phyloP scores from a whole-genome alignment of 2,113 vertebrate genomes.

The Campylomormyrus numenius region DNA sequence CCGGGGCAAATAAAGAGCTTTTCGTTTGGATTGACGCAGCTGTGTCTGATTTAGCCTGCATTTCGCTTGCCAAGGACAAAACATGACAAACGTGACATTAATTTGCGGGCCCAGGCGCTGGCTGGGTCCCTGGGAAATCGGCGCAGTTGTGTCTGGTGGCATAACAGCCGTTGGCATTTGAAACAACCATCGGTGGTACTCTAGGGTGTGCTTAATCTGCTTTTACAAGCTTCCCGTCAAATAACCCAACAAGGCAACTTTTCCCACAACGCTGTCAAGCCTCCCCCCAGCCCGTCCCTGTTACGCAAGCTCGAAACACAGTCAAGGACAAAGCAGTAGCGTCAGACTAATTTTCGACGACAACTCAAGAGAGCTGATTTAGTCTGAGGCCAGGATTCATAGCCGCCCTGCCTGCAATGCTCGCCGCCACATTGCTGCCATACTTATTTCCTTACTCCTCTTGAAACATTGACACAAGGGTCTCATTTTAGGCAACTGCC shows the following conservation, averaged over 20 bases:
- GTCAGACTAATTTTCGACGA: conserved; percentile 16
- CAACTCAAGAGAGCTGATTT: conserved; percentile 10
- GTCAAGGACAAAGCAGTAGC: conserved; percentile 18
- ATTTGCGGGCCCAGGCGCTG: not conserved
- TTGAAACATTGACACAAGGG: conserved; percentile 30
- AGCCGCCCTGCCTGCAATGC: not conserved
- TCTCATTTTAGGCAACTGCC: conserved; percentile 23
- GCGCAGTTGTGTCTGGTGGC: not conserved
- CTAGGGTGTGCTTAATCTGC: not conserved
- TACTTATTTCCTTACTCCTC: conserved; percentile 27
- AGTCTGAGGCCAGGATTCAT: not conserved
- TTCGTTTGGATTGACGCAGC: not conserved
- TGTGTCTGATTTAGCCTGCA: not conserved
- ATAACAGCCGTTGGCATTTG: not conserved
- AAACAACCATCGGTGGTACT: not conserved
- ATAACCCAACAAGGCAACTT: not conserved
- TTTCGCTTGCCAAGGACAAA: not conserved
- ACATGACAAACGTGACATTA: not conserved
- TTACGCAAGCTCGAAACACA: not conserved
- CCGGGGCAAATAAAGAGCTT: not conserved
- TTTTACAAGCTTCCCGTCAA: not conserved
- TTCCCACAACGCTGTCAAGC: not conserved
- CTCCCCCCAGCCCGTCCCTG: not conserved
- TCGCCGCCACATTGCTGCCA: conserved; percentile 31
- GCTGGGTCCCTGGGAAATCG: not conserved